Percentiles rank a stretch among this genome's conserved stretches.
Conservation (phyloP, 2,888 invertebrate species). For the Cosmopolites sordidus region DNA sequence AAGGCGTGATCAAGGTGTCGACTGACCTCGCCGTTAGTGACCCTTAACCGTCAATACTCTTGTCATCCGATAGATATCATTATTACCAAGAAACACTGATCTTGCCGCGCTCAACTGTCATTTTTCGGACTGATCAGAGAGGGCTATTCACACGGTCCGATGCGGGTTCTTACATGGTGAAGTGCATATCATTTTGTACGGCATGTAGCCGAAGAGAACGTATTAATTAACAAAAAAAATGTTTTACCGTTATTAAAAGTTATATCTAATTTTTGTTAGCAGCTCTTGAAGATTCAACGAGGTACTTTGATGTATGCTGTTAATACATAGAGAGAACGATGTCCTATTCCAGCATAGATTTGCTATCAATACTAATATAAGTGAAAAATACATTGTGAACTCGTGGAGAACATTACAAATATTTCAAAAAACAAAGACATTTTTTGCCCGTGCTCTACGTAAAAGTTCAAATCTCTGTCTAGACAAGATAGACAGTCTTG, state of each 20-base stretch:
- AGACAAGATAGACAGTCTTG: no score
- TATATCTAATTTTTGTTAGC: neutral
- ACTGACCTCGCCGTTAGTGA: constrained; percentile 34
- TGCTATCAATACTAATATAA: no score
- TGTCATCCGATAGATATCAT: constrained; percentile 45
- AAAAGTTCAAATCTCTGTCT: no score
- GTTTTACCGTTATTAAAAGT: neutral
- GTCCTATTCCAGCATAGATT: no score
- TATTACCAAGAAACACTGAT: constrained; percentile 24
- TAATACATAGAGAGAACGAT: no score
- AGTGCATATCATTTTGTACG: neutral
- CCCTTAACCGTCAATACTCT: constrained; percentile 43
- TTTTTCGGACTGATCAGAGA: constrained; percentile 2
- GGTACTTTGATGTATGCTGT: no score
- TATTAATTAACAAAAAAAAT: neutral
- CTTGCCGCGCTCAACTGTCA: constrained; percentile 5
- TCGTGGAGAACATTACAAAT: no score
- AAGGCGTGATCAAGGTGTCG: constrained; percentile 35
- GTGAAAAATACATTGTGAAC: no score
- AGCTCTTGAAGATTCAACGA: no score
- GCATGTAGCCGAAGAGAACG: neutral
- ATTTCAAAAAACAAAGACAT: no score
- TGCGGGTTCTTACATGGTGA: neutral
- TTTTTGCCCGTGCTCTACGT: no score
- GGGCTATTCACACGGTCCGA: neutral